A percentile compares a stretch with the other conserved stretches of the same genome.
phyloP scores from a whole-genome alignment of 2,113 vertebrate species.

The Ctenomys sociabilis region DNA sequence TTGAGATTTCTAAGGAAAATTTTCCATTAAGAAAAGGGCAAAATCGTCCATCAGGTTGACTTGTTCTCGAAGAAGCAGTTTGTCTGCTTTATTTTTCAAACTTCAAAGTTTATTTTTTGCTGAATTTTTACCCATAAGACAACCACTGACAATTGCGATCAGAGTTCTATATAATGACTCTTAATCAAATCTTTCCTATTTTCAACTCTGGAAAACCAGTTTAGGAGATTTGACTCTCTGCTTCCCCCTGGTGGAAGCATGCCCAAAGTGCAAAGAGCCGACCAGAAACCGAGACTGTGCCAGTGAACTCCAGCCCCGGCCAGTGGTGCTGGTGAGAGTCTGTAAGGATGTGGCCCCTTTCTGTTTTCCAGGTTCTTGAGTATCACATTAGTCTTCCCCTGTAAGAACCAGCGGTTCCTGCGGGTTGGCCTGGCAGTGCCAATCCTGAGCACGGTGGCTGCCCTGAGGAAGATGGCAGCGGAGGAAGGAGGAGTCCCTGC shows the following conservation, averaged over 20 bases:
- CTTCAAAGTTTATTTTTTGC: neutral
- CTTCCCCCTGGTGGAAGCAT: slow-evolving; percentile 1
- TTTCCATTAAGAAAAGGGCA: neutral
- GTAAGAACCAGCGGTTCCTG: slow-evolving; percentile 90
- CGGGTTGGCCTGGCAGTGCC: slow-evolving; percentile 94
- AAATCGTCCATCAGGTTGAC: neutral
- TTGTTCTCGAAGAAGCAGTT: neutral
- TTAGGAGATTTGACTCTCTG: neutral
- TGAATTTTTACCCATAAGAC: neutral
- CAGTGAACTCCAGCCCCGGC: neutral
- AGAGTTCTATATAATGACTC: neutral
- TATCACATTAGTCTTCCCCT: slow-evolving; percentile 92
- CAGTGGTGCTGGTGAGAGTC: neutral
- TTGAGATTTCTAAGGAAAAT: neutral
- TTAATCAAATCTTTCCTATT: neutral
- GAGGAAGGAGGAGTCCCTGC: slow-evolving; percentile 89
- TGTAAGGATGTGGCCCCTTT: neutral
- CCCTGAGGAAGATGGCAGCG: slow-evolving; percentile 92
- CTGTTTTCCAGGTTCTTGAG: slow-evolving; percentile 90
- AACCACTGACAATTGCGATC: neutral
- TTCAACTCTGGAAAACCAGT: neutral
- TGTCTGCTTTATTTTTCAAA: neutral
- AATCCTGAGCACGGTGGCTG: slow-evolving; percentile 89
- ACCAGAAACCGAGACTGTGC: neutral
- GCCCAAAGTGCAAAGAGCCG: neutral